A percentile compares a stretch with the other conserved stretches of the same genome.
Conservation (phyloP, 2,797 vertebrate genomes). For the Masticophis lateralis region DNA sequence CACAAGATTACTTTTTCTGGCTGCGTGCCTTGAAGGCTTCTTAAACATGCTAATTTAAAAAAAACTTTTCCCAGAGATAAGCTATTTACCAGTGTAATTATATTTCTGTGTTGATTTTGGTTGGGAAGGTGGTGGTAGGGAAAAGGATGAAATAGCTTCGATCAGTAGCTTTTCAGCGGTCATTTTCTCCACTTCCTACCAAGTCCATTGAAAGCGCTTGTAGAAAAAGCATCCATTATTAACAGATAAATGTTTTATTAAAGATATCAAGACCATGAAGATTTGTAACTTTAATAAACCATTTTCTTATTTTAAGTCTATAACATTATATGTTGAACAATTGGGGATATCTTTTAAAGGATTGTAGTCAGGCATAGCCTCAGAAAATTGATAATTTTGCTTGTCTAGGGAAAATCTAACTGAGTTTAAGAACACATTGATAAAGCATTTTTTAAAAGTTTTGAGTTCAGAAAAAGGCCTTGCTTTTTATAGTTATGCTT, state of each 20-base stretch:
- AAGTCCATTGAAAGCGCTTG: slow-evolving; percentile 40
- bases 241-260: slow-evolving; percentile 73
- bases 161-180: slow-evolving; percentile 55
- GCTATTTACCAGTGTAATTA: slow-evolving; percentile 50
- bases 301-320: slow-evolving; percentile 65
- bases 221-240: slow-evolving; percentile 70
- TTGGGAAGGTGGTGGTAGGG: background rate
- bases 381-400: slow-evolving; percentile 33
- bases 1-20: slow-evolving; percentile 29
- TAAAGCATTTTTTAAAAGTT: slow-evolving; percentile 23
- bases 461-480: background rate
- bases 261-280: slow-evolving; percentile 65
- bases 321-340: slow-evolving; percentile 63
- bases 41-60: slow-evolving; percentile 63
- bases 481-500: background rate
- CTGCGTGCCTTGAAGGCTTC: slow-evolving; percentile 50
- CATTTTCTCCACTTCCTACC: slow-evolving; percentile 27
- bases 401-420: slow-evolving; percentile 17
- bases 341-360: slow-evolving; percentile 46
- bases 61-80: slow-evolving; percentile 64
- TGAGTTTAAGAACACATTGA: slow-evolving; percentile 38
- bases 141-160: slow-evolving; percentile 49
- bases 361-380: slow-evolving; percentile 38
- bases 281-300: slow-evolving; percentile 77
- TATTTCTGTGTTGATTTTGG: slow-evolving; percentile 54